phyloP scores from a whole-genome alignment of 1,140 invertebrate genomes.

The Achatina immaculata region DNA sequence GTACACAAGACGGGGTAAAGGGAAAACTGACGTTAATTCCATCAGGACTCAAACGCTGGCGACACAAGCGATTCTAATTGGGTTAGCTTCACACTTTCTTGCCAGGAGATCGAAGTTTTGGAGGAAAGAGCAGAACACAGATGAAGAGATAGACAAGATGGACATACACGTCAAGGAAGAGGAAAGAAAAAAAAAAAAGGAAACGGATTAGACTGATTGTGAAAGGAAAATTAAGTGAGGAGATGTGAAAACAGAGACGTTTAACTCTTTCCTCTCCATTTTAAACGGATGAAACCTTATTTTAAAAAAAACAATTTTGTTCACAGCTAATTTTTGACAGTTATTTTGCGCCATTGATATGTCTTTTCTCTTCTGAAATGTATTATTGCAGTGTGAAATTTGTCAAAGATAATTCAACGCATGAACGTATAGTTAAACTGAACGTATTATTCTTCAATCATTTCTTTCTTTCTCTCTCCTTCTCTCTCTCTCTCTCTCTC shows the following conservation, averaged over 20 bases:
- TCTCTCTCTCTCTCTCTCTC: constrained; percentile 28
- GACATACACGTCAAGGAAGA: background rate
- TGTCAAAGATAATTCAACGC: too few species aligned
- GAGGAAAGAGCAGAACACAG: background rate
- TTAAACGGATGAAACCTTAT: too few species aligned
- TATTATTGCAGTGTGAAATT: too few species aligned
- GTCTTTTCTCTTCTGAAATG: too few species aligned
- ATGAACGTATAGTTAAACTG: too few species aligned
- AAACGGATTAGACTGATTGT: background rate
- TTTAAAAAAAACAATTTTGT: too few species aligned
- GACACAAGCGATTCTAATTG: constrained; percentile 31
- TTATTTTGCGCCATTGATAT: too few species aligned
- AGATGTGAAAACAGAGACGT: too few species aligned
- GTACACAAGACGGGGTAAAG: constrained; percentile 14
- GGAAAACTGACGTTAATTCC: constrained; percentile 23
- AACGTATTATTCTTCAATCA: background rate
- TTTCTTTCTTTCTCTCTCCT: constrained; percentile 20
- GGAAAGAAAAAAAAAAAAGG: background rate
- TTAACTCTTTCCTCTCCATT: too few species aligned
- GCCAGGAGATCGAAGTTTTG: background rate
- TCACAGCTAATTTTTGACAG: too few species aligned
- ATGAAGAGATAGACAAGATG: constrained; percentile 7
- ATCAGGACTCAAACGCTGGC: constrained; percentile 13
- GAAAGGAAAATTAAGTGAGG: background rate
- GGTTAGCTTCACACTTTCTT: constrained; percentile 14